Evolutionary conservation across 2,113 vertebrate species (phyloP).

Genomic region (Aptenodytes patagonicus): DNA sequence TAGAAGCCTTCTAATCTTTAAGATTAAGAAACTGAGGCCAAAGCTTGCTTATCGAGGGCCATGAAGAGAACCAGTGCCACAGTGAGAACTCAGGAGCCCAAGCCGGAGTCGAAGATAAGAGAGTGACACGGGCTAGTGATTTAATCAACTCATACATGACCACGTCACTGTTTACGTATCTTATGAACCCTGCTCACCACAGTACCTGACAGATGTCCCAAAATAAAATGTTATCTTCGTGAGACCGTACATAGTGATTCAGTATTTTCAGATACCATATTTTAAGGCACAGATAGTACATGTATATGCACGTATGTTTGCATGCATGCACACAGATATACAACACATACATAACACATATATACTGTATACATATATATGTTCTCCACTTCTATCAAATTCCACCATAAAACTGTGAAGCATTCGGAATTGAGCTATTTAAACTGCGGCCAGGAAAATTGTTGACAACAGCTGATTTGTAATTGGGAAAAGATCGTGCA

Average conservation of each 20-base stretch:
- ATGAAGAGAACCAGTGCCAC: background rate
- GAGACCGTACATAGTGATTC: background rate
- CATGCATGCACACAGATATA: background rate
- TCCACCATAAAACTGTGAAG: background rate
- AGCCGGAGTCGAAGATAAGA: background rate
- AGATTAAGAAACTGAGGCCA: constrained; percentile 9
- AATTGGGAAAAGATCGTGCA: background rate
- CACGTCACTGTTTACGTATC: background rate
- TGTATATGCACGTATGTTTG: background rate
- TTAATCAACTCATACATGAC: background rate
- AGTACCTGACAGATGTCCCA: background rate
- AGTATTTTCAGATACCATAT: background rate
- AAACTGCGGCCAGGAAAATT: background rate
- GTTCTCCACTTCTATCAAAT: background rate
- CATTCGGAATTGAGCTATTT: background rate
- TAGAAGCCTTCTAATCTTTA: background rate
- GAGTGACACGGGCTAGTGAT: background rate
- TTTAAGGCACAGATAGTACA: background rate
- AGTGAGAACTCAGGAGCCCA: background rate
- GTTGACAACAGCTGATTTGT: constrained; percentile 27
- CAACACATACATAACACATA: accelerated
- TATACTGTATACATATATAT: accelerated
- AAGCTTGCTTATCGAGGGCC: background rate
- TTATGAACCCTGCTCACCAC: background rate
- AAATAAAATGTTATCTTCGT: background rate